Percentiles rank a stretch among this genome's conserved stretches.
phyloP scores from a whole-genome alignment of 2,797 vertebrate species.

The Naso thynnoides region DNA sequence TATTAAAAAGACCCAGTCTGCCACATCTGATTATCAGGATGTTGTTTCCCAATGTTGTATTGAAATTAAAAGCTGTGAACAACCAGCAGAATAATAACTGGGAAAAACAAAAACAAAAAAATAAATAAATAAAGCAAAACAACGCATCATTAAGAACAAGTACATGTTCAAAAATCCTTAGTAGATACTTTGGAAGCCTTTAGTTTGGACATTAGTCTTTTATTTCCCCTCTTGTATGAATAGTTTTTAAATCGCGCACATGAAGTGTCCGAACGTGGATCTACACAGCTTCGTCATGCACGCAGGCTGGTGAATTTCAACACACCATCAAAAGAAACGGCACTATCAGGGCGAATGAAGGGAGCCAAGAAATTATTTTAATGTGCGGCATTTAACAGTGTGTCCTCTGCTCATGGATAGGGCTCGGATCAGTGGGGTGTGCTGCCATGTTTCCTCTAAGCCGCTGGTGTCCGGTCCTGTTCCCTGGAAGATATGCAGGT shows the following conservation, averaged over 20 bases:
- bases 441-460: slow-evolving; percentile 37
- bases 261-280: slow-evolving; percentile 27
- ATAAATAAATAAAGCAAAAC: no score
- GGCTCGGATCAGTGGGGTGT: slow-evolving; percentile 42
- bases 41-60: slow-evolving; percentile 21
- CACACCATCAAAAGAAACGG: slow-evolving; percentile 26
- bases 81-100: not conserved
- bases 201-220: slow-evolving; percentile 4
- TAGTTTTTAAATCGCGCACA: slow-evolving; percentile 19
- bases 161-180: not conserved
- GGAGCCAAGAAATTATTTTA: slow-evolving; percentile 48
- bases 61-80: not conserved
- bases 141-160: not conserved
- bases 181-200: not conserved
- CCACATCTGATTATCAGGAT: slow-evolving; percentile 26
- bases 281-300: slow-evolving; percentile 19
- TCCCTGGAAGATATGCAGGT: slow-evolving; percentile 50
- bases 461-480: slow-evolving; percentile 39
- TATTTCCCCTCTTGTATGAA: slow-evolving; percentile 1
- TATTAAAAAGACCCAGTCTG: not conserved
- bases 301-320: slow-evolving; percentile 28
- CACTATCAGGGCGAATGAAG: not conserved
- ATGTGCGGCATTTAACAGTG: slow-evolving; percentile 27
- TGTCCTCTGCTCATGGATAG: slow-evolving; percentile 31
- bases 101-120: no score